Evolutionary conservation across 2,888 invertebrate species (phyloP).

Genomic region (Epistrophe eligans): DNA sequence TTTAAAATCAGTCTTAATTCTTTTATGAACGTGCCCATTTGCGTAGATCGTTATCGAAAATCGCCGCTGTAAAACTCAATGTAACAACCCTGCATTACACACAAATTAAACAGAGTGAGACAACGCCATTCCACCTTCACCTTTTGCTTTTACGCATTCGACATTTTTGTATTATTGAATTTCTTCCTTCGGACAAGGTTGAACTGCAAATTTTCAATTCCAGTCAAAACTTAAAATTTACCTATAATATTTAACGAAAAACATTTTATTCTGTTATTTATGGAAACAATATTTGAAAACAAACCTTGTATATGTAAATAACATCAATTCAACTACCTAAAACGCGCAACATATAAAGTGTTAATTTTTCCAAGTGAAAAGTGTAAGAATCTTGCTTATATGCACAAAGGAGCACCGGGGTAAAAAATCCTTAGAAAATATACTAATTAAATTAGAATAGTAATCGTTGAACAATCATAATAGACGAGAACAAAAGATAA

Average conservation of each 20-base stretch:
- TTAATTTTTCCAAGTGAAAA: slow-evolving; percentile 22
- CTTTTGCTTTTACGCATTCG: slow-evolving; percentile 21
- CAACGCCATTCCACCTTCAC: background rate
- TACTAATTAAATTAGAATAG: slow-evolving; percentile 26
- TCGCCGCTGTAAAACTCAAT: background rate
- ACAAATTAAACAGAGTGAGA: slow-evolving; percentile 35
- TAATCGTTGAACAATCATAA: slow-evolving; percentile 22
- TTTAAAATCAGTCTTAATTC: no score
- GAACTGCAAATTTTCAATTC: slow-evolving; percentile 47
- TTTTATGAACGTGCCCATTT: no score
- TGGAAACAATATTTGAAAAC: slow-evolving; percentile 1
- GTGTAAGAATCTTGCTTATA: background rate
- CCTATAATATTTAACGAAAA: slow-evolving; percentile 17
- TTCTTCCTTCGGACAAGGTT: slow-evolving; percentile 62
- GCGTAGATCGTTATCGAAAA: no score
- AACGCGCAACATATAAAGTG: slow-evolving; percentile 19
- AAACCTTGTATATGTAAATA: slow-evolving; percentile 23
- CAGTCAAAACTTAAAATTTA: slow-evolving; percentile 43
- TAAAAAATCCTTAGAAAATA: slow-evolving; percentile 1
- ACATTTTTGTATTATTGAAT: slow-evolving; percentile 63
- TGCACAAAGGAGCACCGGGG: background rate
- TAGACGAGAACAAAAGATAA: slow-evolving; percentile 28
- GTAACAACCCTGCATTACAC: slow-evolving; percentile 3
- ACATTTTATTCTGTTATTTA: slow-evolving; percentile 17
- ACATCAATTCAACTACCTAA: slow-evolving; percentile 1